Evolutionary conservation across 2,113 vertebrate species (phyloP).

Genomic region (Bos taurus): ARS-UCD2.0 NC_037348.1:13105501-13106000

Average conservation of each 20-base stretch:
- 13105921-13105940: background rate
- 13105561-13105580: too few relatives aligned
- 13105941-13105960: background rate
- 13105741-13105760: background rate
- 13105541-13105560: too few relatives aligned
- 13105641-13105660: too few relatives aligned
- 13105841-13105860: background rate
- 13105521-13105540: background rate
- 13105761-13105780: background rate
- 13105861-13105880: fast-evolving
- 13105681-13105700: too few relatives aligned
- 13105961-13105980: background rate
- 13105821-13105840: background rate
- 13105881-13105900: background rate
- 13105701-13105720: too few relatives aligned
- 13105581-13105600: too few relatives aligned
- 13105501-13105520: background rate
- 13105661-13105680: too few relatives aligned
- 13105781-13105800: background rate
- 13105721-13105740: too few relatives aligned
- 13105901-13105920: background rate
- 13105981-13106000: background rate
- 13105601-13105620: too few relatives aligned
- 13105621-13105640: too few relatives aligned
- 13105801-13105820: background rate